Base-by-base conservation (phyloP, 2,888 invertebrate species). In the Lepidocyrtoides sp. region DNA sequence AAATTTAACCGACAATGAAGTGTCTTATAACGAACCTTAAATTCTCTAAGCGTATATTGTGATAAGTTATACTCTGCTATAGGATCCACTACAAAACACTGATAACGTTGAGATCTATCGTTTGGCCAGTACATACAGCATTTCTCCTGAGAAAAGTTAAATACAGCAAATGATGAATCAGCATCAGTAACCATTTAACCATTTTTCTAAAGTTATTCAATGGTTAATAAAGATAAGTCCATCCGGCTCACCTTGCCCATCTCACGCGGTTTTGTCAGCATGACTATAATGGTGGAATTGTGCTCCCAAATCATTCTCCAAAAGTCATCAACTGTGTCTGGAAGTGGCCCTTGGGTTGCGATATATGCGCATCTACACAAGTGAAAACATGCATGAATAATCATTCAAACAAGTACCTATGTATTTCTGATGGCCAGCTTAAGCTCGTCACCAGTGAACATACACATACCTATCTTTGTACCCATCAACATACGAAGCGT, bases 241-340 rank as follows among this genome's bases (percentile, higher is more conserved):
- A n/a, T n/a, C n/a, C n/a, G n/a, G 10, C 66, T 66, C 17, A 98
- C 98, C 95, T 99, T 96, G 95, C 99, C 99, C 98, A 99, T 98
- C 96, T 99, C 99, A 95, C 99, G 98, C 91, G 99, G 96, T 95
- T 99, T 99, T 17, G 99, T 99, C 94, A 99, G 96, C 99, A 99
- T 99, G 36, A 99, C 99, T 93, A 99, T 98, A 95, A 99, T 99
- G 57, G 99, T 99, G 0, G 99, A 99, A 95, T 99, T 99, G 95
- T 99, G 99, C 95, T 99, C 99, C 99, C 99, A 99, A 63, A 99
- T 96, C 99, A 99, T 99, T 92, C 99, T 96, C 99, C 99, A 99
- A 95, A 99, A 98, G 95, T 99, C 99, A 94, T 99, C 99, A 0
- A 98, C 98, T 0, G 99, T 99, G 95, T 99, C 99, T 82, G 97